These are phyloP conservation scores for Ennomos quercinarius DNA, from an alignment of 2,888 invertebrate species.

Conservation along the genomic window DNA sequence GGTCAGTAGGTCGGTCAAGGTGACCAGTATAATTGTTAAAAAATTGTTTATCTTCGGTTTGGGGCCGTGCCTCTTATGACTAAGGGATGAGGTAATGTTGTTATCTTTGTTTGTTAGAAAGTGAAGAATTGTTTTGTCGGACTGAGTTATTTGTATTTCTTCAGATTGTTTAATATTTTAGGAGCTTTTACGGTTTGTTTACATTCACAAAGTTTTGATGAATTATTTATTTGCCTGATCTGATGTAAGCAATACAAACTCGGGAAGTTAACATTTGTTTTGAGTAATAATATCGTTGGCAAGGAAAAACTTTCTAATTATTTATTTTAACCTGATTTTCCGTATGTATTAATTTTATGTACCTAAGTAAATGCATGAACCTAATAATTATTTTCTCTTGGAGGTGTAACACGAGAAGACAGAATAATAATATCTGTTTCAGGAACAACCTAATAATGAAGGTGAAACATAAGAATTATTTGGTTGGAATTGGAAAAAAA, in stretches of 20 bases:
- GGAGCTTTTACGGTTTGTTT: slow-evolving; percentile 14
- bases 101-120: slow-evolving; percentile 29
- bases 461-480: no score
- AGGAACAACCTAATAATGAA: no score
- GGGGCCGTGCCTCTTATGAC: slow-evolving; percentile 42
- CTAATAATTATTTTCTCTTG: background rate
- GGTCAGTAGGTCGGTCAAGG: slow-evolving; percentile 78
- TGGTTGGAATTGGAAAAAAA: no score
- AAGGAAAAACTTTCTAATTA: background rate
- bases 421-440: slow-evolving; percentile 7
- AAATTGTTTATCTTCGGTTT: slow-evolving; percentile 57
- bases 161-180: slow-evolving; percentile 25
- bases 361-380: no score
- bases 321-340: background rate
- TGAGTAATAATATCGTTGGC: no score
- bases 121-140: slow-evolving; percentile 24
- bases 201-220: slow-evolving; percentile 9
- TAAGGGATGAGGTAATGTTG: slow-evolving; percentile 35
- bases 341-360: background rate
- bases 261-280: no score
- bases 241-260: no score
- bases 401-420: slow-evolving; percentile 12
- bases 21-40: slow-evolving; percentile 67
- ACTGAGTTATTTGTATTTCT: slow-evolving; percentile 22
- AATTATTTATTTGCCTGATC: slow-evolving; percentile 2